These are phyloP conservation scores for Eupithecia pulchellata DNA, from an alignment of 2,888 invertebrate genomes.

Conservation along the genomic window DNA sequence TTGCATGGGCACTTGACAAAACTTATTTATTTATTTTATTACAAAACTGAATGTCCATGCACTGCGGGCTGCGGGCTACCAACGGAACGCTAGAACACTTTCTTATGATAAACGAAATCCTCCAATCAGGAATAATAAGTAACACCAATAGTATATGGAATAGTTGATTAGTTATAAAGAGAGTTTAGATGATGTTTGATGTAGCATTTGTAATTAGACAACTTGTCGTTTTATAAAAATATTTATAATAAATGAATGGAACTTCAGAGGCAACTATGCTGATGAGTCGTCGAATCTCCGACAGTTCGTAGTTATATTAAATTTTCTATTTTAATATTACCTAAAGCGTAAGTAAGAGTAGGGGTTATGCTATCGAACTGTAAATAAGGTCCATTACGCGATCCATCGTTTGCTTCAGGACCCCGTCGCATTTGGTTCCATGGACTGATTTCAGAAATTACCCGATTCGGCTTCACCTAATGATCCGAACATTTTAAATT, in stretches of 20 bases:
- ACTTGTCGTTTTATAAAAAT: constrained; percentile 72
- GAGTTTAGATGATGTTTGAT: constrained; percentile 73
- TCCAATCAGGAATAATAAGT: constrained; percentile 65
- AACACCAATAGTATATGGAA: constrained; percentile 79
- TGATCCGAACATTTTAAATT: constrained; percentile 56
- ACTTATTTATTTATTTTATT: constrained; percentile 41
- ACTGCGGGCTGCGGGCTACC: constrained; percentile 45
- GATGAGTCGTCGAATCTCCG: constrained; percentile 78
- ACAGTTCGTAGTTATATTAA: constrained; percentile 74
- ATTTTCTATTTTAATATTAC: constrained; percentile 84
- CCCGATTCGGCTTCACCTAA: constrained; percentile 53
- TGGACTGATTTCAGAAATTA: constrained; percentile 53
- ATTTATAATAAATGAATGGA: constrained; percentile 53
- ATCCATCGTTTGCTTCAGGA: constrained; percentile 52
- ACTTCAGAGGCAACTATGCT: constrained; percentile 60
- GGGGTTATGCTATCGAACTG: constrained; percentile 68
- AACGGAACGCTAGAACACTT: constrained; percentile 44
- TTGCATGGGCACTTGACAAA: constrained; percentile 41
- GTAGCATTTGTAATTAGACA: constrained; percentile 81
- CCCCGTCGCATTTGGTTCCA: constrained; percentile 55
- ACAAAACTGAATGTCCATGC: constrained; percentile 43
- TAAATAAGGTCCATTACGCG: constrained; percentile 65
- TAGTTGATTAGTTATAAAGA: constrained; percentile 73
- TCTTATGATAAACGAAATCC: constrained; percentile 66
- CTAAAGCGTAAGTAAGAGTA: constrained; percentile 72